Base-by-base conservation (phyloP, 1,140 invertebrate genomes). In the Drosophila sturtevanti region DNA sequence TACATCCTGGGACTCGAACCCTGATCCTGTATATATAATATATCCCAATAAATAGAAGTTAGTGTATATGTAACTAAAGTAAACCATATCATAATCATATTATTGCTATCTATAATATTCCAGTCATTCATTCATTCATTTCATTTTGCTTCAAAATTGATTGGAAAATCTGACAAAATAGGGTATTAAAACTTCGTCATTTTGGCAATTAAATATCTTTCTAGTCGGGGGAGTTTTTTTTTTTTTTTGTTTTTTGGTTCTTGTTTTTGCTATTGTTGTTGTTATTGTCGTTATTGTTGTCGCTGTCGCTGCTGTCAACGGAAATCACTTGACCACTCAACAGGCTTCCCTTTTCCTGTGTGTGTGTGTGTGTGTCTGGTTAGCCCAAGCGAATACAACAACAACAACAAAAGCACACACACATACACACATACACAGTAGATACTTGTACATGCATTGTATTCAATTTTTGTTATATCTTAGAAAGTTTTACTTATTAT, bases 301-400 rank as follows among this genome's bases (percentile, higher is more conserved):
- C 77, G 58, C 67, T 66, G 73, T 68, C 78, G 79, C 79, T 82
- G 82, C 82, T 87, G 84, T 79, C 82, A 85, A 77, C 85, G 84
- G 85, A 89, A 89, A 89, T 89, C 87, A 75, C 77, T 80, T 80
- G 63, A 73, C 84, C 68, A 89, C 84, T 89, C 85, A 84, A 89
- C 80, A 89, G 84, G 84, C 85, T 89, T 89, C 85, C 85, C 84
- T 89, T 89, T 89, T 89, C 81, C 85, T 89, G 85, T 82, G 72
- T 63, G 44, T 61, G 61, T 35, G 27, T 65, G 27, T 31, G 27
- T 31, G 3, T n/a, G n/a, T 35, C 34, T 12, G 34, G 34, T 35
- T 11, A 35, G 5, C 11, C 12, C 9, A 48, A 48, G 10, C 16
- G 21, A 48, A 48, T 48, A 48, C 16, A 48, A 21, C 16, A 48